A percentile compares a stretch with the other conserved stretches of the same genome.
phyloP scores from a whole-genome alignment of 2,113 vertebrate species.

The Poicephalus gulielmi region DNA sequence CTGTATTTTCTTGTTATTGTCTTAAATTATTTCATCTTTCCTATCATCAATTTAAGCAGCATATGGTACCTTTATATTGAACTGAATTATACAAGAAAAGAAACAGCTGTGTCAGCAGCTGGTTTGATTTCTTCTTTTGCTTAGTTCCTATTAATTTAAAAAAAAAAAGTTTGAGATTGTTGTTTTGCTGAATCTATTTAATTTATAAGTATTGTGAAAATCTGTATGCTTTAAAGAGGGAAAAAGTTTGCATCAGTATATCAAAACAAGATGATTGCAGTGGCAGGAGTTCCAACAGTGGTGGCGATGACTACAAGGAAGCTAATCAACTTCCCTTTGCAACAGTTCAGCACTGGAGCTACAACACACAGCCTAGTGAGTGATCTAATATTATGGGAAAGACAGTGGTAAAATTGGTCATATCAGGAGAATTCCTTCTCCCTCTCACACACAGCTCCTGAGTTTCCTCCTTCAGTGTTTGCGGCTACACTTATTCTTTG shows the following conservation, averaged over 20 bases:
- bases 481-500: background rate
- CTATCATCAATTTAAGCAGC: conserved; percentile 89
- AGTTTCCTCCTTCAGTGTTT: background rate
- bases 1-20: conserved; percentile 89
- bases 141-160: conserved; percentile 85
- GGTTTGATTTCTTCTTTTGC: conserved; percentile 85
- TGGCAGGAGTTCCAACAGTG: fast-evolving
- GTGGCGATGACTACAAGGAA: background rate
- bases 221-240: background rate
- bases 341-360: background rate
- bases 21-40: conserved; percentile 88
- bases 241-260: conserved; percentile 13
- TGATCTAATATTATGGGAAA: background rate
- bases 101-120: conserved; percentile 93
- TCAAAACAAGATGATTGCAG: background rate
- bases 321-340: background rate
- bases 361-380: background rate
- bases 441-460: background rate
- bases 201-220: conserved; percentile 51
- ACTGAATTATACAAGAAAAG: conserved; percentile 91
- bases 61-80: conserved; percentile 91
- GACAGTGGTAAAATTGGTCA: background rate
- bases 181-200: conserved; percentile 63
- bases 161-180: conserved; percentile 60
- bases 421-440: background rate